Base-by-base conservation (phyloP, 2,888 invertebrate genomes). In the Drosophila atripex region DNA sequence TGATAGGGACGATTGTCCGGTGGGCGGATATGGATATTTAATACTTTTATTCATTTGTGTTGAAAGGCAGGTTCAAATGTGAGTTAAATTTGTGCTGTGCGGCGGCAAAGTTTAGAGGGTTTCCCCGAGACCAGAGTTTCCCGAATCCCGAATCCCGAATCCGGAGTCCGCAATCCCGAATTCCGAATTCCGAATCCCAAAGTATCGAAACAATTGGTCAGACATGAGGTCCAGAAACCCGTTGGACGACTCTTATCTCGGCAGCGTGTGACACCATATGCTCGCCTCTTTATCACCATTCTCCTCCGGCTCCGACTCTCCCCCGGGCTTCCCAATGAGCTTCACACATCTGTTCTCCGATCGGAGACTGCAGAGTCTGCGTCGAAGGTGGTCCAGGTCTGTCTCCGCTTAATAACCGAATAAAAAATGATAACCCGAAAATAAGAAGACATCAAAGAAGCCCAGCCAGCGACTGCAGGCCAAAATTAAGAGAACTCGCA, bases 391-490 rank as follows among this genome's bases (percentile, higher is more conserved):
- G 56, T 63, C 77, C 70, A 54, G 45, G 72, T 68, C 75, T 64
- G 73, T 64, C 55, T 73, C 63, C 72, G 86, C 83, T 82, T 84
- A 84, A 84, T 86, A 84, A 84, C 82, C 82, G 82, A 80, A 86
- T 78, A 88, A 86, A 88, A 76, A 85, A 86, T 88, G 84, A 86
- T 86, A 88, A 82, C 84, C 84, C 82, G 76, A 88, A 86, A 80
- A 80, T 83, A 87, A 85, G 80, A 88, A 84, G 80, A 88, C 80
- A 89, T 86, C 86, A 80, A 80, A 78, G 78, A 57, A 77, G 66
- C 71, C 77, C 70, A 70, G 57, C 50, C 55, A 53, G 56, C 63
- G 66, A 59, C 54, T 61, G 63, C 71, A 63, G 64, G 61, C 70
- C 55, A 66, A 73, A 73, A 69, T 59, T 72, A 70, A 66, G 77